Percentiles rank a stretch among this genome's conserved stretches.
These are phyloP conservation scores for Drosophila punjabiensis DNA, from an alignment of 1,140 invertebrate genomes.

Conservation along the genomic window DNA sequence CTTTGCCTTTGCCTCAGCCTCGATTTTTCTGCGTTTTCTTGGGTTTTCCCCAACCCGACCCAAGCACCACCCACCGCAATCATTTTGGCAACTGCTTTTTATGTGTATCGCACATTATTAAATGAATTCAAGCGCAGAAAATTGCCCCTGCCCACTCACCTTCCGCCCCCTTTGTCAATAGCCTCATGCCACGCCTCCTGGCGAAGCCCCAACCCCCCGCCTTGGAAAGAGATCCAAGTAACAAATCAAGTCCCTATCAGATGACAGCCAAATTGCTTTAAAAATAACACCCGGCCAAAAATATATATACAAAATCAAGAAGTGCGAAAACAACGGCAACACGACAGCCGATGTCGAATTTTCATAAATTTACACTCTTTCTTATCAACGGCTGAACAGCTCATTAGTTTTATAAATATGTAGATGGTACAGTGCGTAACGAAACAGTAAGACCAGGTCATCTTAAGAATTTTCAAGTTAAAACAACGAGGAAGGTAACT, in stretches of 20 bases:
- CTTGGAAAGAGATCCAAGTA: constrained; percentile 2
- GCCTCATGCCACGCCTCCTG: constrained; percentile 14
- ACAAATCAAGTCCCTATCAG: constrained; percentile 63
- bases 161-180: constrained; percentile 54
- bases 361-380: constrained; percentile 31
- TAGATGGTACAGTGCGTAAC: background rate
- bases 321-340: constrained; percentile 7
- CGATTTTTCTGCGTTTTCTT: constrained; percentile 12
- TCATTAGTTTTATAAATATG: constrained; percentile 66
- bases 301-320: background rate
- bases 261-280: constrained; percentile 61
- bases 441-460: background rate
- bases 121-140: constrained; percentile 80
- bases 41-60: background rate
- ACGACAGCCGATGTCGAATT: background rate
- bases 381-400: constrained; percentile 48
- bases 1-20: constrained; percentile 19
- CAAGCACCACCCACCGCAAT: constrained; percentile 47
- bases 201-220: no score
- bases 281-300: constrained; percentile 9
- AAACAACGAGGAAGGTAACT: background rate
- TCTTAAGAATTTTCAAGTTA: background rate
- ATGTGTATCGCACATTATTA: constrained; percentile 81
- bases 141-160: constrained; percentile 44
- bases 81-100: constrained; percentile 80